Conservation (phyloP, 1,140 invertebrate genomes). For the Diploscapter pachys region DNA sequence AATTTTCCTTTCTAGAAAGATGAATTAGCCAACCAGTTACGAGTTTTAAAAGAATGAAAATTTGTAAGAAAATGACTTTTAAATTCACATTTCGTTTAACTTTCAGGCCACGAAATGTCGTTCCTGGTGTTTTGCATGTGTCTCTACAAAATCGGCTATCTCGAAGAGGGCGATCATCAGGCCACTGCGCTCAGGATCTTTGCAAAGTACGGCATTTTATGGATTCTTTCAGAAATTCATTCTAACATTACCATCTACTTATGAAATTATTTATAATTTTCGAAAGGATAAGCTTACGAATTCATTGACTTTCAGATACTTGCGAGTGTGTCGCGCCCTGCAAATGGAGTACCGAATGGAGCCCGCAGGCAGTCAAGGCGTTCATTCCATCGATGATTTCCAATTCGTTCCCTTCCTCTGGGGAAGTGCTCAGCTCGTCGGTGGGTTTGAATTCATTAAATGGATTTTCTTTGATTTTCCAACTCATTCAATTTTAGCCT, state of each 20-base stretch:
- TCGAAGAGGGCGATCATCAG: slow-evolving; percentile 70
- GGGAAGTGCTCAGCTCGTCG: slow-evolving; percentile 91
- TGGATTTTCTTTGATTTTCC: too few species aligned
- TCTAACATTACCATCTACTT: too few species aligned
- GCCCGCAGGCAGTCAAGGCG: slow-evolving; percentile 97
- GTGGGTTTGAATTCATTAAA: slow-evolving; percentile 61
- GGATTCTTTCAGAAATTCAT: too few species aligned
- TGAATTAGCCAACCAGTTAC: too few species aligned
- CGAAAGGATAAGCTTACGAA: too few species aligned
- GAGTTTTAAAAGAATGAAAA: too few species aligned
- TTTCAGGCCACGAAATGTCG: slow-evolving; percentile 82
- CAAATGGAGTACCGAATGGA: slow-evolving; percentile 94
- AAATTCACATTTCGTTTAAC: neutral
- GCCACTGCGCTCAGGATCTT: slow-evolving; percentile 47
- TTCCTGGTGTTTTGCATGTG: slow-evolving; percentile 94
- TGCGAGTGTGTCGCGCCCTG: slow-evolving; percentile 77
- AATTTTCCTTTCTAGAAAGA: neutral
- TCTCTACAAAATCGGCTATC: slow-evolving; percentile 81
- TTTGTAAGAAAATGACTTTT: too few species aligned
- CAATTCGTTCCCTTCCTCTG: slow-evolving; percentile 98
- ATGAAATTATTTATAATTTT: too few species aligned
- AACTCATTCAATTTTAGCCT: neutral
- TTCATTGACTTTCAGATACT: slow-evolving; percentile 69
- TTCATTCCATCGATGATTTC: slow-evolving; percentile 96
- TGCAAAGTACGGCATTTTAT: slow-evolving; percentile 7